phyloP scores from a whole-genome alignment of 2,797 vertebrate genomes.

The Tokudaia tokunoshimensis region DNA sequence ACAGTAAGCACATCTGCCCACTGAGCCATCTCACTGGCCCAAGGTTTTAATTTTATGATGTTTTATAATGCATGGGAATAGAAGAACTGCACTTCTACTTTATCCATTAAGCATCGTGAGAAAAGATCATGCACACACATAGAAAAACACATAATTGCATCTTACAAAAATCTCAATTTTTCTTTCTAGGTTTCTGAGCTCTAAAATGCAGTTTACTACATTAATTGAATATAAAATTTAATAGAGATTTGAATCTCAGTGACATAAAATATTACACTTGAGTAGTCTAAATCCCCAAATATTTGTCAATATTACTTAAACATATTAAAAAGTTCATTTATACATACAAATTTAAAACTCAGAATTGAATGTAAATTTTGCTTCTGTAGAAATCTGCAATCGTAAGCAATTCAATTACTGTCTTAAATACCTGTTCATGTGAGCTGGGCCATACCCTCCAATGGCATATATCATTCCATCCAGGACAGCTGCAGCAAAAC shows the following conservation, averaged over 20 bases:
- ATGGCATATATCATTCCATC: slow-evolving; percentile 99
- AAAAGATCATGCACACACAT: background rate
- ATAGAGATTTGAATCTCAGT: slow-evolving; percentile 43
- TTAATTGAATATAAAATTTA: slow-evolving; percentile 56
- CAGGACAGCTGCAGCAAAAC: slow-evolving; percentile 96
- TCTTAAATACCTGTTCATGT: slow-evolving; percentile 96
- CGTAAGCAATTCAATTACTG: background rate
- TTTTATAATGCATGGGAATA: background rate
- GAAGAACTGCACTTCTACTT: slow-evolving; percentile 47
- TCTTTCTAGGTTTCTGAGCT: slow-evolving; percentile 63
- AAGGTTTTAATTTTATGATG: slow-evolving; percentile 8
- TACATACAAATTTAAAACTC: slow-evolving; percentile 55
- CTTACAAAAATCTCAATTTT: background rate
- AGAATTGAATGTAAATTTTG: slow-evolving; percentile 47
- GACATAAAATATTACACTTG: background rate
- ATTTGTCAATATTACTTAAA: slow-evolving; percentile 22
- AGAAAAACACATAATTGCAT: background rate
- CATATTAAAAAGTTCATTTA: slow-evolving; percentile 20
- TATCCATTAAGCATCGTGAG: slow-evolving; percentile 9
- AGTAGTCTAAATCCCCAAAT: slow-evolving; percentile 40
- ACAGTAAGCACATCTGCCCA: background rate
- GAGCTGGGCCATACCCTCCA: slow-evolving; percentile 97
- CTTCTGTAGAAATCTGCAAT: slow-evolving; percentile 24
- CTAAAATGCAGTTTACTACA: slow-evolving; percentile 52
- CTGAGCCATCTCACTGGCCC: background rate